Base-by-base conservation (phyloP, 2,888 invertebrate species). In the Cheilosia impressa region DNA sequence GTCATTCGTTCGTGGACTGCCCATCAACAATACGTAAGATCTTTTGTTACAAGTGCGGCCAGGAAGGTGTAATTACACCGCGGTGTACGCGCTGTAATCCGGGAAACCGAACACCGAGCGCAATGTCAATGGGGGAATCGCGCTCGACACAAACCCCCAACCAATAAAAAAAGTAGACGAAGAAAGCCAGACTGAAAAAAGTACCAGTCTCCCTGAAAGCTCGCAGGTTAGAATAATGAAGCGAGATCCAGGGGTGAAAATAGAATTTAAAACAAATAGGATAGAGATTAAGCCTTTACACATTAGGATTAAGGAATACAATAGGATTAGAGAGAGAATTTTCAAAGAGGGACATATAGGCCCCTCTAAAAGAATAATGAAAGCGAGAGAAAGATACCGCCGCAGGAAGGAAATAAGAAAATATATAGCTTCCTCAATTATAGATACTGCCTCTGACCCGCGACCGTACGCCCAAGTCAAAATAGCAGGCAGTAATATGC, bases 21-120 rank as follows among this genome's bases (percentile, higher is more conserved):
- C n/a, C n/a, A n/a, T n/a, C n/a, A n/a, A n/a, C n/a, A n/a, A n/a
- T n/a, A n/a, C n/a, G n/a, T n/a, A n/a, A n/a, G n/a, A n/a, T n/a
- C n/a, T n/a, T n/a, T n/a, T n/a, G n/a, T n/a, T n/a, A n/a, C n/a
- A n/a, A n/a, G n/a, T n/a, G n/a, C n/a, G n/a, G n/a, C n/a, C n/a
- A n/a, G n/a, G n/a, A n/a, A n/a, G n/a, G n/a, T n/a, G n/a, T n/a
- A n/a, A n/a, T n/a, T n/a, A n/a, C n/a, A n/a, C n/a, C n/a, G n/a
- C 50, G 38, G 17, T 60, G 71, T 24, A 2, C 4, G 0, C 7
- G 34, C 0, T 34, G 55, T 6, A 10, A 34, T n/a, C 52, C 50
- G 34, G 47, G 58, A 69, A 69, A 69, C 69, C 17, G 31, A 4
- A 2, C 13, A 3, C n/a, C 31, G 69, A 71, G 50, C 58, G 58